phyloP scores from a whole-genome alignment of 1,140 invertebrate species.

The Trachymyrmex cornetzi region DNA sequence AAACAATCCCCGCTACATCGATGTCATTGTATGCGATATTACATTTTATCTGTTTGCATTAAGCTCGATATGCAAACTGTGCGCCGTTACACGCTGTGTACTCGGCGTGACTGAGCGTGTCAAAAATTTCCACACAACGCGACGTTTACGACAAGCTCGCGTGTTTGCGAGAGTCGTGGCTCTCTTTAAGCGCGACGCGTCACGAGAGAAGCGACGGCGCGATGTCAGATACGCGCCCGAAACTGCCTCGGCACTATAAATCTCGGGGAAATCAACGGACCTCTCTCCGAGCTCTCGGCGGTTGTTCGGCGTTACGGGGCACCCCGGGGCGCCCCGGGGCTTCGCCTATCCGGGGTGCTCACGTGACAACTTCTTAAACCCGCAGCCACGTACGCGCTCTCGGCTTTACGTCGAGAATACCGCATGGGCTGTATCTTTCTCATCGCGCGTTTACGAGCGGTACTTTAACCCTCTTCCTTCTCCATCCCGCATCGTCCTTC shows the following conservation, averaged over 20 bases:
- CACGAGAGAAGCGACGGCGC: constrained; percentile 42
- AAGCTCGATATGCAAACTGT: not conserved
- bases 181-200: constrained; percentile 51
- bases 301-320: constrained; percentile 25
- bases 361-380: constrained; percentile 74
- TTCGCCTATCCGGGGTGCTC: constrained; percentile 45
- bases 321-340: not conserved
- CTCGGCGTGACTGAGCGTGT: constrained; percentile 63
- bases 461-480: constrained; percentile 10
- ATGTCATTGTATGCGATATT: not conserved
- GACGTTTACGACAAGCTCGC: constrained; percentile 69
- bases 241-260: constrained; percentile 59
- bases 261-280: constrained; percentile 65
- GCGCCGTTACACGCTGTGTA: not conserved
- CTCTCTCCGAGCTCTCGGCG: constrained; percentile 21
- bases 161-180: constrained; percentile 43
- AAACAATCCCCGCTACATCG: not conserved
- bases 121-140: constrained; percentile 68
- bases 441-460: constrained; percentile 67
- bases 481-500: constrained; percentile 22
- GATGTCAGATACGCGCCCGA: constrained; percentile 24
- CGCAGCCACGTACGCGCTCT: constrained; percentile 33
- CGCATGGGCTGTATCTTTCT: constrained; percentile 7
- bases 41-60: not conserved
- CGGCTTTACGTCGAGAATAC: constrained; percentile 62